phyloP scores from a whole-genome alignment of 2,797 vertebrate genomes.

The Poeciliopsis paucimaculata region DNA sequence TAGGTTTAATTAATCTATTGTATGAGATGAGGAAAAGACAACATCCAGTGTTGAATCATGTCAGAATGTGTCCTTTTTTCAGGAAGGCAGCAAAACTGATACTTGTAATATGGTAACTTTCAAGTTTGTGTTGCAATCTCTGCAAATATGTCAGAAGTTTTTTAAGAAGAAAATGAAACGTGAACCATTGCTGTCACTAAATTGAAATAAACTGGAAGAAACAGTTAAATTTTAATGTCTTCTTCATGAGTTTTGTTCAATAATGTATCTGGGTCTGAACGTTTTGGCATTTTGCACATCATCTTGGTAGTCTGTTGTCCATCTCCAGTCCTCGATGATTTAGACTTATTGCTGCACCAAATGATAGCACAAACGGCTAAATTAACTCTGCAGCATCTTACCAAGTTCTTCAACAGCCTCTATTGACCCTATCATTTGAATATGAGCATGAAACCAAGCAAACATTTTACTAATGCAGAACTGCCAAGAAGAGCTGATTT shows the following conservation, averaged over 20 bases:
- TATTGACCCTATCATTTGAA: not conserved
- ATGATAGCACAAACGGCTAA: not conserved
- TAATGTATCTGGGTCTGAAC: not conserved
- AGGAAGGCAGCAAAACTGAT: constrained; percentile 6
- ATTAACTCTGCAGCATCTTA: not conserved
- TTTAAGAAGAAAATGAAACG: constrained; percentile 9
- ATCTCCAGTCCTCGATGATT: not conserved
- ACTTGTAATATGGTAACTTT: constrained; percentile 10
- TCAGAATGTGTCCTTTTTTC: constrained; percentile 4
- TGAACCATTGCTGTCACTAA: not conserved
- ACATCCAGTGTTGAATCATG: not conserved
- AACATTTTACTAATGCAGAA: not conserved
- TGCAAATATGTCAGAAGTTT: constrained; percentile 11
- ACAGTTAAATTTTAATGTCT: not conserved
- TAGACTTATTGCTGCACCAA: not conserved
- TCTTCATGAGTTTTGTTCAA: not conserved
- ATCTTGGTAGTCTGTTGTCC: not conserved
- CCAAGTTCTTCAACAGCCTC: not conserved
- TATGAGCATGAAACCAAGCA: not conserved
- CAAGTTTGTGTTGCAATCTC: constrained; percentile 10
- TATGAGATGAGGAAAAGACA: constrained; percentile 16
- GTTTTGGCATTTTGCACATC: not conserved
- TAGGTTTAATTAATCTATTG: constrained; percentile 12
- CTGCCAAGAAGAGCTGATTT: not conserved
- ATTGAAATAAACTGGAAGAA: constrained; percentile 36